phyloP scores from a whole-genome alignment of 2,113 vertebrate genomes.

The Saccopteryx bilineata region DNA sequence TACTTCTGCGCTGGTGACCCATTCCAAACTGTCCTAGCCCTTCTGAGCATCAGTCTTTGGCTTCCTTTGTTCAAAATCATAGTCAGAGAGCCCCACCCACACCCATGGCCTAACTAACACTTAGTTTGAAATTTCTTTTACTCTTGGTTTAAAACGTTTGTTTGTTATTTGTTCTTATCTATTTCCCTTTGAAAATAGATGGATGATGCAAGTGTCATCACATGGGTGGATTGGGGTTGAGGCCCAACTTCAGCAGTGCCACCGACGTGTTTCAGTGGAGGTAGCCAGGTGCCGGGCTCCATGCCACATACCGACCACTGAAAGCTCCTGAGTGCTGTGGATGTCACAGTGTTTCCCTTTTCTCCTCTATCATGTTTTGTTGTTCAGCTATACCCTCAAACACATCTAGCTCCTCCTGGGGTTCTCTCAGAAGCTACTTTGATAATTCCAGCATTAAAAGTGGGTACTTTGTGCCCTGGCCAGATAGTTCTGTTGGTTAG shows the following conservation, averaged over 20 bases:
- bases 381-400: not conserved
- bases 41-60: not conserved
- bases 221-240: too few species aligned
- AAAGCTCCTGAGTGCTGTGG: not conserved
- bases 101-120: not conserved
- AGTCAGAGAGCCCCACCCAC: not conserved
- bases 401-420: not conserved
- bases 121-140: not conserved
- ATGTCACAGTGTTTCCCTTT: not conserved
- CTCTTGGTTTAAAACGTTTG: not conserved
- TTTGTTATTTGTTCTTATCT: not conserved
- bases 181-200: not conserved
- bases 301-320: not conserved
- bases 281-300: too few species aligned
- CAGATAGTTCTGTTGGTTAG: too few species aligned
- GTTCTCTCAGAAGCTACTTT: not conserved
- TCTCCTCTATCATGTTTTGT: not conserved
- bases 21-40: not conserved
- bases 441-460: not conserved
- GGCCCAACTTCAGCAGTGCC: accelerated
- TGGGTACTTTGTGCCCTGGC: not conserved
- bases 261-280: not conserved
- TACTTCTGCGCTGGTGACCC: accelerated
- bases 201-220: not conserved
- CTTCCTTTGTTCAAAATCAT: not conserved